Percentiles rank a stretch among this genome's conserved stretches.
phyloP scores from a whole-genome alignment of 2,888 invertebrate species.

The Dione vanillae region DNA sequence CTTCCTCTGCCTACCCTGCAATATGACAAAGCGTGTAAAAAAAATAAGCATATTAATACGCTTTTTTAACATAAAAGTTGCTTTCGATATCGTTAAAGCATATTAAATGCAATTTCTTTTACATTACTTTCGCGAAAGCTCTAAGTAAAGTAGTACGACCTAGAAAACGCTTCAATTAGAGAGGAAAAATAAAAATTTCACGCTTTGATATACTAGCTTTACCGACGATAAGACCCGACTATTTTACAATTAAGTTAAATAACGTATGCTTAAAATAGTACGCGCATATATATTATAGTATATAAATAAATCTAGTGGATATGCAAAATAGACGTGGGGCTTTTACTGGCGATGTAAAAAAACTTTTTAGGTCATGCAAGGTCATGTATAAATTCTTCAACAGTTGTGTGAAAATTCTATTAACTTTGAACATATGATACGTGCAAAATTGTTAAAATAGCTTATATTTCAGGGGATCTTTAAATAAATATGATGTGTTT shows the following conservation, averaged over 20 bases:
- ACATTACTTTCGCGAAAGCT: conserved; percentile 28
- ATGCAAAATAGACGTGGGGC: conserved; percentile 17
- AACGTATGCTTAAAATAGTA: conserved; percentile 24
- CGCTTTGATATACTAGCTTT: conserved; percentile 34
- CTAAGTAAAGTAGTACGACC: conserved; percentile 37
- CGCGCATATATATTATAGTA: conserved; percentile 8
- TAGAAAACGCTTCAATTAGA: conserved; percentile 41
- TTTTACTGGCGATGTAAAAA: conserved; percentile 8
- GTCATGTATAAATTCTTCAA: conserved; percentile 17
- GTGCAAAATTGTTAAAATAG: background rate
- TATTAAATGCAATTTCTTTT: conserved; percentile 35
- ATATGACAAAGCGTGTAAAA: no score
- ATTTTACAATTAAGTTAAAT: conserved; percentile 36
- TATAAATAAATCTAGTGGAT: conserved; percentile 22
- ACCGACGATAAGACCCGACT: conserved; percentile 35
- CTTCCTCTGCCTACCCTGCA: no score
- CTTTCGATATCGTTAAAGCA: conserved; percentile 23
- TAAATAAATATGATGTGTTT: background rate
- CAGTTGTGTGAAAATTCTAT: conserved; percentile 14
- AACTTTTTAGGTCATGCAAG: conserved; percentile 20
- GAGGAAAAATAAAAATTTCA: conserved; percentile 33
- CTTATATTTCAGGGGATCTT: background rate
- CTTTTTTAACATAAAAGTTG: conserved; percentile 3
- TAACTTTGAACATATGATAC: background rate
- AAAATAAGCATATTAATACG: no score